phyloP scores from a whole-genome alignment of 2,113 vertebrate species.

The Guaruba guarouba region DNA sequence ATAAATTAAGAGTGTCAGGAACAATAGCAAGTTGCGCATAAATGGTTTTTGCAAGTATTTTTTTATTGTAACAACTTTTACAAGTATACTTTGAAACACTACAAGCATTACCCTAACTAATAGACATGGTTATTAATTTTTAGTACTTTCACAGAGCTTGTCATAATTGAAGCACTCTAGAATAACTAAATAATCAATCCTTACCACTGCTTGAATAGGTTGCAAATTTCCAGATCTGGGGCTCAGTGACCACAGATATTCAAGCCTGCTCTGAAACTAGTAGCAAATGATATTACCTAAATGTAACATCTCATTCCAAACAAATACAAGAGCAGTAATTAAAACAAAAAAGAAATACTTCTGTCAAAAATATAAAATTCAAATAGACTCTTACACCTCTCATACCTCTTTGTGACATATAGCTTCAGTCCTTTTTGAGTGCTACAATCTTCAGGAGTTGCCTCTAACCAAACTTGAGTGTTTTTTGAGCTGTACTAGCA shows the following conservation, averaged over 20 bases:
- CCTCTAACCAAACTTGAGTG: neutral
- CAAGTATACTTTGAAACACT: neutral
- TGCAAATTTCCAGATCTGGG: neutral
- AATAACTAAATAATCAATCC: neutral
- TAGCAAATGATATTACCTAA: neutral
- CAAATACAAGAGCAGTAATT: neutral
- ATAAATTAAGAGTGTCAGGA: neutral
- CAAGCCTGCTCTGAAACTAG: neutral
- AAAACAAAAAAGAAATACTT: neutral
- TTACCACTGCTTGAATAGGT: rapidly evolving
- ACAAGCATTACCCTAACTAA: neutral
- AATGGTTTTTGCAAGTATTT: neutral
- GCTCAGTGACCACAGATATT: neutral
- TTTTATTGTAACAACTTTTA: neutral
- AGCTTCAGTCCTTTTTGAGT: neutral
- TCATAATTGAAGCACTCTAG: neutral
- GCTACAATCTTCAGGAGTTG: neutral
- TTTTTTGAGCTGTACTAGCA: neutral
- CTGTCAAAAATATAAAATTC: neutral
- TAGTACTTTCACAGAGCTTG: neutral
- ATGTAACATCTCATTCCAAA: neutral
- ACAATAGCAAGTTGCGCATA: neutral
- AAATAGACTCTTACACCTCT: neutral
- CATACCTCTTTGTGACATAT: neutral
- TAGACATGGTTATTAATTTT: neutral